Conservation (phyloP, 2,888 invertebrate species). For the Eristalis intricaria region DNA sequence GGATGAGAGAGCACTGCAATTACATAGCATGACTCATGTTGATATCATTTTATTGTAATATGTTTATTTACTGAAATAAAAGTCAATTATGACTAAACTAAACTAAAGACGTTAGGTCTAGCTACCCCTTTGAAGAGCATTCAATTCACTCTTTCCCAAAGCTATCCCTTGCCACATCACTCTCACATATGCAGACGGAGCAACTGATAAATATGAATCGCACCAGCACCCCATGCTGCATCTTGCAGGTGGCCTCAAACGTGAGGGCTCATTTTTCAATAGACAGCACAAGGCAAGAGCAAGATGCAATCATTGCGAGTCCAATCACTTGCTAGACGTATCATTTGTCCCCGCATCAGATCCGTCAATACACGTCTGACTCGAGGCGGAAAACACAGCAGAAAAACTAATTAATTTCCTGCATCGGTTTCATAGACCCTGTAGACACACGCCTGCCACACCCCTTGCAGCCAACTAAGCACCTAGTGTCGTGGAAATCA, state of each 20-base stretch:
- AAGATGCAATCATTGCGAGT: slow-evolving; percentile 54
- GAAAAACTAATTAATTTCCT: slow-evolving; percentile 64
- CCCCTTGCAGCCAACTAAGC: slow-evolving; percentile 23
- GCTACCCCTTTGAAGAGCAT: too few species aligned
- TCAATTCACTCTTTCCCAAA: too few species aligned
- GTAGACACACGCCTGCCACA: neutral
- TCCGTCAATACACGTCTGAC: neutral
- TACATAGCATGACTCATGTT: too few species aligned
- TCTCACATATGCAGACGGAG: neutral
- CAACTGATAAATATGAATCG: neutral
- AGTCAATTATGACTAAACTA: too few species aligned
- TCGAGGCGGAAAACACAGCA: neutral
- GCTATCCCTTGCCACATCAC: too few species aligned
- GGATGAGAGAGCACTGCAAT: too few species aligned
- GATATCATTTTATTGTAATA: too few species aligned
- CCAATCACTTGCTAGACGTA: slow-evolving; percentile 25
- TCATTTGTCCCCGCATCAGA: neutral
- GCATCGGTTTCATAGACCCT: slow-evolving; percentile 30
- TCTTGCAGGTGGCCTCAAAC: slow-evolving; percentile 58
- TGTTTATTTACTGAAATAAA: too few species aligned
- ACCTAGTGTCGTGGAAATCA: slow-evolving; percentile 62
- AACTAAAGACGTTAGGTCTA: too few species aligned
- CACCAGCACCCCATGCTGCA: slow-evolving; percentile 4
- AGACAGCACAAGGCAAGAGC: slow-evolving; percentile 56
- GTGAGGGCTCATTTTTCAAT: slow-evolving; percentile 59